A percentile compares a stretch with the other conserved stretches of the same genome.
phyloP scores from a whole-genome alignment of 1,140 invertebrate genomes.

The Formica selysi region DNA sequence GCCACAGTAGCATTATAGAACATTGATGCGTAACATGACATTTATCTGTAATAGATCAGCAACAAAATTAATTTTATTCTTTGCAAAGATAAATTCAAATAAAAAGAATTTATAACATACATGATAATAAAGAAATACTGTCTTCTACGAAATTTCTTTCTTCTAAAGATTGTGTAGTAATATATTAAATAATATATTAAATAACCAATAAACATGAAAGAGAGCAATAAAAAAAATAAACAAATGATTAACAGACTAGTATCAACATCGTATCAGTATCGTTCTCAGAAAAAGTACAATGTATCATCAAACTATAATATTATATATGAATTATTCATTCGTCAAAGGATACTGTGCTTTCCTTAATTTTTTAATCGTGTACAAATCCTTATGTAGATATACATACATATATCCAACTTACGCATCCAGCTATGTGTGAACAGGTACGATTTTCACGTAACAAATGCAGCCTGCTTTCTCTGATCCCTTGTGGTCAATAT shows the following conservation, averaged over 20 bases:
- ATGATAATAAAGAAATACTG: slow-evolving; percentile 27
- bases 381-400: not conserved
- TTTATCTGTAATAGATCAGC: not conserved
- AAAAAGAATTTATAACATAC: slow-evolving; percentile 12
- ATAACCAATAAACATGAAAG: slow-evolving; percentile 32
- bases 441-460: slow-evolving; percentile 73
- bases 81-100: slow-evolving; percentile 6
- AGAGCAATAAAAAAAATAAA: slow-evolving; percentile 41
- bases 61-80: slow-evolving; percentile 4
- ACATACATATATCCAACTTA: slow-evolving; percentile 26
- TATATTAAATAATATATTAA: slow-evolving; percentile 51
- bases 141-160: not conserved
- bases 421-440: slow-evolving; percentile 55
- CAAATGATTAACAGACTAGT: slow-evolving; percentile 42
- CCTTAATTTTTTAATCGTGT: not conserved
- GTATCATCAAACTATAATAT: not conserved
- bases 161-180: slow-evolving; percentile 19
- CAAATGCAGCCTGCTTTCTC: slow-evolving; percentile 48
- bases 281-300: slow-evolving; percentile 6
- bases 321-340: slow-evolving; percentile 8
- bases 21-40: not conserved
- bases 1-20: not conserved
- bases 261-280: not conserved
- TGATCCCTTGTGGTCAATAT: slow-evolving; percentile 35
- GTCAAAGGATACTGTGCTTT: not conserved